Evolutionary conservation across 2,888 invertebrate species (phyloP).

Genomic region (Frankliniella fusca): DNA sequence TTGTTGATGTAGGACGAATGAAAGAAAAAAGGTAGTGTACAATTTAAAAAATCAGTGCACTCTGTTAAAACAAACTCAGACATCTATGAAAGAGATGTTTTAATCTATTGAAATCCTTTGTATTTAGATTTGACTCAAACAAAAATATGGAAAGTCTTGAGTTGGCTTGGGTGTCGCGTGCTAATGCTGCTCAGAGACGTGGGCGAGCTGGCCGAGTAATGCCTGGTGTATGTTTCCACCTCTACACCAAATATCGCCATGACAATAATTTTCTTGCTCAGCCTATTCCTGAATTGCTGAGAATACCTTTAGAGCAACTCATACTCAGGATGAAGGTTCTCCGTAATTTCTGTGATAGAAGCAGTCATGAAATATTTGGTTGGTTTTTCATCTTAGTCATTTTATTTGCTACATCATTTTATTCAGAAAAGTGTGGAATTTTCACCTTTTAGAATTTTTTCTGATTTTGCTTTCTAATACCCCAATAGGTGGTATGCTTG

Average conservation of each 20-base stretch:
- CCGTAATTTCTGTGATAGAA: conserved; percentile 50
- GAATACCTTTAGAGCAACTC: conserved; percentile 81
- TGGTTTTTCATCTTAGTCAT: conserved; percentile 32
- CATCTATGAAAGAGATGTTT: background rate
- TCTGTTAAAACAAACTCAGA: conserved; percentile 42
- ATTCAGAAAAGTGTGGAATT: conserved; percentile 43
- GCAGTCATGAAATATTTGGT: conserved; percentile 56
- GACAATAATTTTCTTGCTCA: conserved; percentile 62
- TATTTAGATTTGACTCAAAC: conserved; percentile 67
- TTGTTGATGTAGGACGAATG: conserved; percentile 88
- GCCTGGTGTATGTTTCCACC: conserved; percentile 80
- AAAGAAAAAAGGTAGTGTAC: conserved; percentile 68
- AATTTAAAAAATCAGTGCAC: conserved; percentile 33
- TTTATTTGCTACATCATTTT: conserved; percentile 14
- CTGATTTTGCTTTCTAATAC: conserved; percentile 23
- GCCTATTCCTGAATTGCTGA: conserved; percentile 82
- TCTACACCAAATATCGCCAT: conserved; percentile 68
- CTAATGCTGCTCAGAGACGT: conserved; percentile 83
- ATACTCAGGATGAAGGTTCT: conserved; percentile 71
- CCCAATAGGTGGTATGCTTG: conserved; percentile 60
- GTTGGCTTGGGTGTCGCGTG: conserved; percentile 82
- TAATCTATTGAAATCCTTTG: background rate
- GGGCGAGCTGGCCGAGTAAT: conserved; percentile 89
- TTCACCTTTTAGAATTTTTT: conserved; percentile 28
- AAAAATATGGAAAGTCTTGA: conserved; percentile 84